Evolutionary conservation across 2,797 vertebrate species (phyloP), one percentile per base, ranked within the genome.

Genomic region (Ciconia nigra): DNA sequence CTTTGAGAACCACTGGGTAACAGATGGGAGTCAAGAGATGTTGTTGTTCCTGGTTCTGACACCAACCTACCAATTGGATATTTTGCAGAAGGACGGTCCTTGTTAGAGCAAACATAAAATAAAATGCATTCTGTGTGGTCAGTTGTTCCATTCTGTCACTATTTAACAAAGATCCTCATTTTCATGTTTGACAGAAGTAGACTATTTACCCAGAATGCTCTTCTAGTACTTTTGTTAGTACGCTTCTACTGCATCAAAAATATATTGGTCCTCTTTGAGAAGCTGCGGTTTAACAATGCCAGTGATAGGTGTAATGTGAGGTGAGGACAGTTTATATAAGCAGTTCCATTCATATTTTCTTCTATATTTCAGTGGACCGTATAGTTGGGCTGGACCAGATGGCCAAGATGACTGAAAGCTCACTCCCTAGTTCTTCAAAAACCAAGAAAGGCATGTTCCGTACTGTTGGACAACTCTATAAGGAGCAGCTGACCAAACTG

Each of bases 361-460:
- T 69, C 37, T 54, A 6, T 25, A 1, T 93, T 97, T 69, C 97
- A 99, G 99, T 98, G 90, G 99, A 99, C 97, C 99, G 99, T 59
- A 99, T 99, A 28, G 99, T 99, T 67, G 99, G 99, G 61, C 98
- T 99, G 58, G 99, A 99, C 97, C 99, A 99, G 51, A 98, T 99
- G 96, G 99, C 99, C 95, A 99, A 99, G 98, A 99, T 99, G 99
- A 98, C 99, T 0, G 99, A 99, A 96, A 99, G 98, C 97, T 99
- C 99, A 1, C 98, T 99, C 91, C 99, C 99, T 15, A 99, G 99
- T 0, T 96, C 98, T 87, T 99, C 99, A 89, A 99, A 99, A 97
- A 99, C 99, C 94, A 99, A 99, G 98, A 99, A 99, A 94, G 99
- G 99, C 96, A 99, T 99, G 99, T 99, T 99, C 98, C 99, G 99